Conservation (phyloP, 1,140 invertebrate species). For the Teleopsis dalmanni region DNA sequence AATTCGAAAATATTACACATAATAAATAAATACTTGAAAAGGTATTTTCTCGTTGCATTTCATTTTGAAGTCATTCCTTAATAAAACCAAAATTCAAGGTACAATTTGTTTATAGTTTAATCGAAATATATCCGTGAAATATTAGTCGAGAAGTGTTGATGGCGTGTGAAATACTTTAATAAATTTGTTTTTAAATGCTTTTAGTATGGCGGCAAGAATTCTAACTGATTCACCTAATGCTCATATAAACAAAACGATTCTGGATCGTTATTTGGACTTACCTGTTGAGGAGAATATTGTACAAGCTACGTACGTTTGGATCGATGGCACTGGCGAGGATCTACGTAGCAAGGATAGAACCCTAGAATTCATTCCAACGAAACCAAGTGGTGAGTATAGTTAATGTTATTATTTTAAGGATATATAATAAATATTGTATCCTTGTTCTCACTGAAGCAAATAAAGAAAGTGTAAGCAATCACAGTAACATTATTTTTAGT, state of each 20-base stretch:
- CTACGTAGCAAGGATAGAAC: constrained; percentile 75
- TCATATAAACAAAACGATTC: constrained; percentile 56
- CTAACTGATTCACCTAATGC: constrained; percentile 48
- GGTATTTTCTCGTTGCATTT: not conserved
- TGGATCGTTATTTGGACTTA: constrained; percentile 63
- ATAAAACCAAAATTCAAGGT: not conserved
- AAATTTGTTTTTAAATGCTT: constrained; percentile 12
- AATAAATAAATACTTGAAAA: constrained; percentile 6
- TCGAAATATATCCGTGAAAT: not conserved
- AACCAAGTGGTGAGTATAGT: constrained; percentile 50
- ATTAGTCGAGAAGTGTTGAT: too few relatives aligned
- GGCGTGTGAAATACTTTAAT: too few relatives aligned
- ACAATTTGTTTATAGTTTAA: constrained; percentile 1
- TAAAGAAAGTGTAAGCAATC: too few relatives aligned
- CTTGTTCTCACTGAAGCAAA: too few relatives aligned
- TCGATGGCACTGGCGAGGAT: constrained; percentile 78
- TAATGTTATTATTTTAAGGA: not conserved
- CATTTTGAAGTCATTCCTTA: not conserved
- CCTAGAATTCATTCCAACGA: constrained; percentile 60
- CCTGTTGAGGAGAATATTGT: constrained; percentile 61
- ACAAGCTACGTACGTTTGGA: constrained; percentile 79
- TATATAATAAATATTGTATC: too few relatives aligned
- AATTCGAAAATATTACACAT: constrained; percentile 3
- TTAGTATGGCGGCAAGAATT: constrained; percentile 39
- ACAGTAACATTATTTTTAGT: too few relatives aligned